phyloP scores from a whole-genome alignment of 2,888 invertebrate species.

The Rugalucina vietnamica region DNA sequence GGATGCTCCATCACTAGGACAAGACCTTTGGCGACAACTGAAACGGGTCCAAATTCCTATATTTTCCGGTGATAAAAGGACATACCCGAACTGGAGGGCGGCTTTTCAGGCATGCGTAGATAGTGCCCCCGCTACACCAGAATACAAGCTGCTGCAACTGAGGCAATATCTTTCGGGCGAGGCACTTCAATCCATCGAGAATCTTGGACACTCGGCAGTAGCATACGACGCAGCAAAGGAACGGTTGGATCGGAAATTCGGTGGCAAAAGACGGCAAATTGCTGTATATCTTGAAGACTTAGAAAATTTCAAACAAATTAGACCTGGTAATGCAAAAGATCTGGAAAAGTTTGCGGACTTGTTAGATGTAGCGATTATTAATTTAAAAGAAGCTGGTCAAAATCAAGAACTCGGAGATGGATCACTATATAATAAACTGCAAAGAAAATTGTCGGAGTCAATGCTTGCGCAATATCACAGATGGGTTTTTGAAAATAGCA shows the following conservation, averaged over 20 bases:
- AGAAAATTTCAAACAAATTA: not conserved
- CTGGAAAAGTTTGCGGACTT: slow-evolving; percentile 25
- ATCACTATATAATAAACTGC: slow-evolving; percentile 2
- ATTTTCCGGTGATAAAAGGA: slow-evolving; percentile 18
- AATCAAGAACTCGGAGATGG: not conserved
- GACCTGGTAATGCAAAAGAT: slow-evolving; percentile 7
- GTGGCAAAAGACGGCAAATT: slow-evolving; percentile 5
- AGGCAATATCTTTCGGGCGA: slow-evolving; percentile 23
- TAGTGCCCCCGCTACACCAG: slow-evolving; percentile 1
- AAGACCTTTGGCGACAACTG: slow-evolving; percentile 18
- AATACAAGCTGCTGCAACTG: slow-evolving; percentile 23
- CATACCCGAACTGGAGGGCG: slow-evolving; percentile 14
- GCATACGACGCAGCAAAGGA: slow-evolving; percentile 37
- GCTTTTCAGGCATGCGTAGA: slow-evolving; percentile 23
- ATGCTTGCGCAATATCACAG: slow-evolving; percentile 36
- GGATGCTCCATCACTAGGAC: not conserved
- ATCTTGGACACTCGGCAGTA: slow-evolving; percentile 27
- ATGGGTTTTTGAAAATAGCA: slow-evolving; percentile 31
- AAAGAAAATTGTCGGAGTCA: slow-evolving; percentile 28
- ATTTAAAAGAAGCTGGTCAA: slow-evolving; percentile 4
- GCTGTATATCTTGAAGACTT: slow-evolving; percentile 6
- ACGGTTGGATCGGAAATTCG: slow-evolving; percentile 24
- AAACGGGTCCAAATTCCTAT: slow-evolving; percentile 24
- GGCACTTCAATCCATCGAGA: slow-evolving; percentile 24
- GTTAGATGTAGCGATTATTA: slow-evolving; percentile 10